A percentile compares a stretch with the other conserved stretches of the same genome.
Evolutionary conservation across 2,113 vertebrate species (phyloP).

Genomic region (Halcyon senegalensis): DNA sequence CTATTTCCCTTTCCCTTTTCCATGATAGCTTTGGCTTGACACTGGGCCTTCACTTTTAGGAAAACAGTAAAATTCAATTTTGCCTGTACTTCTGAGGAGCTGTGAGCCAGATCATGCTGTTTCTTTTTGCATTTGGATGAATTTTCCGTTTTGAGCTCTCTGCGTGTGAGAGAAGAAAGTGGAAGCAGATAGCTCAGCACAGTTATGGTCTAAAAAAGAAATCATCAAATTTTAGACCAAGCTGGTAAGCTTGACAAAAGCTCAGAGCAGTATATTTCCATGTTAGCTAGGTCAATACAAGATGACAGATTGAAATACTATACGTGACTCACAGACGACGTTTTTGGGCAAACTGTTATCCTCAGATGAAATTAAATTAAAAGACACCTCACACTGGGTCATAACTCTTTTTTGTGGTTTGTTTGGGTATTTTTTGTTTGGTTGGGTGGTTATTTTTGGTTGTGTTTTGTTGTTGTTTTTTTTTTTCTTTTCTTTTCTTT

Average conservation of each 20-base stretch:
- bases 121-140: conserved; percentile 66
- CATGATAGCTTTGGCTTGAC: background rate
- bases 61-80: conserved; percentile 60
- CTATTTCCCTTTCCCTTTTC: background rate
- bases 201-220: conserved; percentile 63
- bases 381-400: conserved; percentile 35
- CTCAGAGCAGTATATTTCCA: conserved; percentile 64
- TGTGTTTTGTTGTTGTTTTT: background rate
- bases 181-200: conserved; percentile 63
- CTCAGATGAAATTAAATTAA: conserved; percentile 69
- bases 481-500: conserved; percentile 37
- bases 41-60: conserved; percentile 2
- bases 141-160: conserved; percentile 55
- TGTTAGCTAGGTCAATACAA: conserved; percentile 69
- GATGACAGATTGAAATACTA: conserved; percentile 70
- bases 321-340: conserved; percentile 55
- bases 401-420: background rate
- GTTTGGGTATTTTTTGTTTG: too few species aligned
- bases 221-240: conserved; percentile 71
- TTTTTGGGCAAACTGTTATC: conserved; percentile 67
- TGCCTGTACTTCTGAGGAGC: conserved; percentile 25
- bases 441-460: too few species aligned
- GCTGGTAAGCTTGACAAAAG: conserved; percentile 56
- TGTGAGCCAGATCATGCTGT: conserved; percentile 65
- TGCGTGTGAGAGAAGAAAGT: conserved; percentile 49